These are phyloP conservation scores for Drosophila pandora DNA, from an alignment of 1,140 invertebrate genomes.

Conservation along the genomic window DNA sequence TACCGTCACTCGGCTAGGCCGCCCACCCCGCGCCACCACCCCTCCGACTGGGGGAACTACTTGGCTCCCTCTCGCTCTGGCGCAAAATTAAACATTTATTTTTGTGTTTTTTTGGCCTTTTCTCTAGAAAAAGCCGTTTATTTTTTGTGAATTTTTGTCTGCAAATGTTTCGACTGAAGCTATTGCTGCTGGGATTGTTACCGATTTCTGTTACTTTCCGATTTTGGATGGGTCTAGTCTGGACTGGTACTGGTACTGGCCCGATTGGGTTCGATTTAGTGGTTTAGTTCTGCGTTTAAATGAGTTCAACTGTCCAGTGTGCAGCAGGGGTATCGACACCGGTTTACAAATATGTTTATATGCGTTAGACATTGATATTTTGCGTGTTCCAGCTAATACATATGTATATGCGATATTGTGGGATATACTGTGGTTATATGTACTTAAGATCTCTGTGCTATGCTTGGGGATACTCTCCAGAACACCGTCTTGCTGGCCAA, in stretches of 20 bases:
- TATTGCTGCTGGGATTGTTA: conserved; percentile 9
- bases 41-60: neutral
- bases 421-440: too few relatives aligned
- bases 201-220: neutral
- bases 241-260: neutral
- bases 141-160: conserved; percentile 54
- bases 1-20: conserved; percentile 7
- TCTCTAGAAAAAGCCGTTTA: conserved; percentile 80
- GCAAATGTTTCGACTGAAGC: conserved; percentile 35
- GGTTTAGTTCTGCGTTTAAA: neutral
- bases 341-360: conserved; percentile 25
- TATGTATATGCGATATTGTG: neutral
- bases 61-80: neutral
- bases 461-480: too few relatives aligned
- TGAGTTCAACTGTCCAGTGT: conserved; percentile 11
- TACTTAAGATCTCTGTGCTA: too few relatives aligned
- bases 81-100: conserved; percentile 10
- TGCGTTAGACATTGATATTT: conserved; percentile 34
- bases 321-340: conserved; percentile 21
- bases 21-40: neutral
- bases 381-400: conserved; percentile 15
- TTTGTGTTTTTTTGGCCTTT: conserved; percentile 63
- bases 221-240: neutral
- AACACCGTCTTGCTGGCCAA: too few relatives aligned
- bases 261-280: neutral